Base-by-base conservation (phyloP, 2,797 vertebrate genomes). In the Coluber constrictor region DNA sequence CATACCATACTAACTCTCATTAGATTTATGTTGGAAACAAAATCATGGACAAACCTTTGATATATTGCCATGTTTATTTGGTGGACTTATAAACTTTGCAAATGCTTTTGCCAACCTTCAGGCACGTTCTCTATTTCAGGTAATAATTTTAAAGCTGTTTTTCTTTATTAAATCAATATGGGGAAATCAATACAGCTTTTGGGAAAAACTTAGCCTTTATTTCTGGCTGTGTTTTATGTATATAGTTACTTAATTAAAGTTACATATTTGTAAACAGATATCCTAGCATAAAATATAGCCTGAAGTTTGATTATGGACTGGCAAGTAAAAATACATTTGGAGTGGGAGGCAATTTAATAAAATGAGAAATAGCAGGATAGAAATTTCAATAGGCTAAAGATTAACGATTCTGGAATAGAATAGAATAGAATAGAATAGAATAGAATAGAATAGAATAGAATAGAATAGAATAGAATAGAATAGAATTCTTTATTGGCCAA, bases 21-120 rank as follows among this genome's bases (percentile, higher is more conserved):
- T 47, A 83, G 51, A 90, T 93, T 95, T 94, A 95, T 94, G 66
- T 89, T 37, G 90, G 87, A 91, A 96, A 94, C 87, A 93, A 95
- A 96, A 96, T 25, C 86, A 91, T 20, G 94, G 29, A 54, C 91
- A 93, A 86, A 57, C 87, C 92, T 96, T 88, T 96, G 93, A 95
- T 86, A 94, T 95, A 96, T 95, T 87, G 91, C 93, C 95, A 96
- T 94, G 90, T 96, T 92, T 94, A 92, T 96, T 93, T 94, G 87
- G 92, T 70, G 32, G 3, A 91, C 89, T 96, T 95, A 70, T 89
- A 94, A 54, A n/a, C 12, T 55, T 32, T 56, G 29, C n/a, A 74
- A 47, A n/a, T 86, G 70, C 4, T 60, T 79, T 47, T 32, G 9
- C 37, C 16, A n/a, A 59, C 37, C 4, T 16, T 86, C 4, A 10